phyloP scores from a whole-genome alignment of 2,888 invertebrate genomes.

The Nomada fabriciana region DNA sequence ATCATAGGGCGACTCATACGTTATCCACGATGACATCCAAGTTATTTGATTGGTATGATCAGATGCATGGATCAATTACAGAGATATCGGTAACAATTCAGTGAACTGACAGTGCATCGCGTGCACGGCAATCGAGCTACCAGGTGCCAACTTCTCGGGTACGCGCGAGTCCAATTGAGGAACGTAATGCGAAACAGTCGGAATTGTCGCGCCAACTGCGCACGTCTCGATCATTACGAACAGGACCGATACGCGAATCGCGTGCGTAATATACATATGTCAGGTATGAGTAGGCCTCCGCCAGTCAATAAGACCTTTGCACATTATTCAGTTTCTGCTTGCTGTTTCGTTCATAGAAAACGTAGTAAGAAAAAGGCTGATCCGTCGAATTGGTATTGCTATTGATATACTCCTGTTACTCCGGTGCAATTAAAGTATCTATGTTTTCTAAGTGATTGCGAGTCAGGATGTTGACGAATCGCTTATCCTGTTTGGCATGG shows the following conservation, averaged over 20 bases:
- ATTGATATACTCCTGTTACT: too few species aligned
- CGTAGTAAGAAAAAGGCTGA: too few species aligned
- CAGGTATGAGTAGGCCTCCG: not conserved
- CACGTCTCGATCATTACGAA: conserved; percentile 45
- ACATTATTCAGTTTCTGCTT: not conserved
- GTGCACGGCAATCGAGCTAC: conserved; percentile 42
- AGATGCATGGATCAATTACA: conserved; percentile 32
- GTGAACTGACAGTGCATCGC: conserved; percentile 9
- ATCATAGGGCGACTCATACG: not conserved
- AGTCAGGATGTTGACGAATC: too few species aligned
- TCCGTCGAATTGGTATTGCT: too few species aligned
- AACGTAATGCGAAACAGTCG: conserved; percentile 15
- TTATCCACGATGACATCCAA: conserved; percentile 8
- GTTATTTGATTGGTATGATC: conserved; percentile 30
- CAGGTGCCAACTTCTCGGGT: conserved; percentile 46
- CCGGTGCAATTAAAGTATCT: not conserved
- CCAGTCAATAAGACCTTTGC: not conserved
- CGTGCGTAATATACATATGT: not conserved
- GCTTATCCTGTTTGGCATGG: too few species aligned
- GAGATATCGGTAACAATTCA: conserved; percentile 33
- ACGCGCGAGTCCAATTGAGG: conserved; percentile 39
- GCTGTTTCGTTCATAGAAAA: not conserved
- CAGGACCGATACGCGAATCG: conserved; percentile 22
- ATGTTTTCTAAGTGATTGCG: not conserved
- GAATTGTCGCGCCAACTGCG: conserved; percentile 48